These are phyloP conservation scores for Schizopygopsis pylzovi DNA, from an alignment of 2,797 vertebrate genomes.

Conservation along the genomic window DNA sequence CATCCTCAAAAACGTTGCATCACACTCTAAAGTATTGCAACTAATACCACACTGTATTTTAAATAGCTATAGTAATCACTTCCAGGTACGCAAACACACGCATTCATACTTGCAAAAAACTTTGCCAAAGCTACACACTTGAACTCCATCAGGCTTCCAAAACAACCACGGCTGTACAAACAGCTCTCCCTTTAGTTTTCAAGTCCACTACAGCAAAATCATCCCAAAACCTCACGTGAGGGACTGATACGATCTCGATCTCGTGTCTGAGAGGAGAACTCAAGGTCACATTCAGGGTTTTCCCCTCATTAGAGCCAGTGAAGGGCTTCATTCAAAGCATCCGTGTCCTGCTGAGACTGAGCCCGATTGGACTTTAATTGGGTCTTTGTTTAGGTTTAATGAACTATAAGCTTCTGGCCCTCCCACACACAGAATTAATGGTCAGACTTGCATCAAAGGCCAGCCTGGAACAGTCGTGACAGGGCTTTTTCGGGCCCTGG, in stretches of 20 bases:
- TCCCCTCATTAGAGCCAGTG: slow-evolving; percentile 48
- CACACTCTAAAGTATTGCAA: slow-evolving; percentile 21
- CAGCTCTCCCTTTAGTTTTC: not conserved
- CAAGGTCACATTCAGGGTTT: slow-evolving; percentile 40
- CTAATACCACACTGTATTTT: not conserved
- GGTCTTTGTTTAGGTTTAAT: slow-evolving; percentile 54
- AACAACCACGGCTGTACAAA: not conserved
- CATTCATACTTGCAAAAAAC: slow-evolving; percentile 7
- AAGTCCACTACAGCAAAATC: not conserved
- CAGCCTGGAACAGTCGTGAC: not conserved
- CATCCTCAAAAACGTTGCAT: slow-evolving; percentile 6
- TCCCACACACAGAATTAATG: slow-evolving; percentile 30
- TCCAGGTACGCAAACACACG: slow-evolving; percentile 6
- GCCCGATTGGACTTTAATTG: slow-evolving; percentile 32
- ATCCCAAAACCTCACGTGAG: not conserved
- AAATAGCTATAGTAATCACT: slow-evolving; percentile 21
- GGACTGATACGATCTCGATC: slow-evolving; percentile 13
- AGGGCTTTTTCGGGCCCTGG: not conserved
- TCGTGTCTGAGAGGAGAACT: slow-evolving; percentile 20
- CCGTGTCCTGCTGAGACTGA: slow-evolving; percentile 36
- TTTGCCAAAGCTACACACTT: not conserved
- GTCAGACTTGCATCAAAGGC: slow-evolving; percentile 36
- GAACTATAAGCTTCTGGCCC: slow-evolving; percentile 35
- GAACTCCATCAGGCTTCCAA: not conserved
- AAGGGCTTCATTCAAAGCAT: slow-evolving; percentile 54